phyloP scores from a whole-genome alignment of 1,140 invertebrate species.

The Globodera rostochiensis region DNA sequence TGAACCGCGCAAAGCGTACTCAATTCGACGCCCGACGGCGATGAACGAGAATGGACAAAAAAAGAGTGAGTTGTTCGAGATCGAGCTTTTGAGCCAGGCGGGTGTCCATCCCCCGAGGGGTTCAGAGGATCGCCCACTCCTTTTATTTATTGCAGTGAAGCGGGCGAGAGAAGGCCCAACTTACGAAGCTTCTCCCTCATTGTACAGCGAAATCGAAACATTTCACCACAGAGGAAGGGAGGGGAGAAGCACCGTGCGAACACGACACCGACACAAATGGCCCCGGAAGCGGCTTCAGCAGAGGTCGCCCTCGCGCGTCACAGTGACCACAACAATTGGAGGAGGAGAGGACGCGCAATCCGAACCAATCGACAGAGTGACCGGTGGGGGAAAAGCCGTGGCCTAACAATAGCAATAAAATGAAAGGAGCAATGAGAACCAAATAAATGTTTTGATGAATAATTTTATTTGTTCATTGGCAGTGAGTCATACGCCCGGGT shows the following conservation, averaged over 20 bases:
- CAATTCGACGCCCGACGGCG: background rate
- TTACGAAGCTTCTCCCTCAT: background rate
- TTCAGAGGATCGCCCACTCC: background rate
- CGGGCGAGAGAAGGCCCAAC: background rate
- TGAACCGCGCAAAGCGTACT: background rate
- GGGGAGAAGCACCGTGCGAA: background rate
- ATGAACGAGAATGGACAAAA: background rate
- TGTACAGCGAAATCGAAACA: constrained; percentile 17
- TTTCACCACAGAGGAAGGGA: background rate
- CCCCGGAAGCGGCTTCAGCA: background rate
- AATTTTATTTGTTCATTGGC: background rate
- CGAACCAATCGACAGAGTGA: background rate
- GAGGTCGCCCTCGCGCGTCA: constrained; percentile 12
- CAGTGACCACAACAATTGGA: constrained; percentile 16
- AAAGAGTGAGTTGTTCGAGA: background rate
- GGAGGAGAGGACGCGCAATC: background rate
- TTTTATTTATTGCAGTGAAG: background rate
- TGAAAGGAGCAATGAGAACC: too few relatives aligned
- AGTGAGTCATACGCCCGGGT: constrained; percentile 21
- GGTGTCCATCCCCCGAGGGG: background rate
- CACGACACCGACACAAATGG: background rate
- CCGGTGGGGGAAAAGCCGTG: background rate
- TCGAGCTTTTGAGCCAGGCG: too few relatives aligned
- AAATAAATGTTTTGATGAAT: too few relatives aligned
- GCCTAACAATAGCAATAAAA: background rate